Base-by-base conservation (phyloP, 2,888 invertebrate species). In the Pollenia angustigena region DNA sequence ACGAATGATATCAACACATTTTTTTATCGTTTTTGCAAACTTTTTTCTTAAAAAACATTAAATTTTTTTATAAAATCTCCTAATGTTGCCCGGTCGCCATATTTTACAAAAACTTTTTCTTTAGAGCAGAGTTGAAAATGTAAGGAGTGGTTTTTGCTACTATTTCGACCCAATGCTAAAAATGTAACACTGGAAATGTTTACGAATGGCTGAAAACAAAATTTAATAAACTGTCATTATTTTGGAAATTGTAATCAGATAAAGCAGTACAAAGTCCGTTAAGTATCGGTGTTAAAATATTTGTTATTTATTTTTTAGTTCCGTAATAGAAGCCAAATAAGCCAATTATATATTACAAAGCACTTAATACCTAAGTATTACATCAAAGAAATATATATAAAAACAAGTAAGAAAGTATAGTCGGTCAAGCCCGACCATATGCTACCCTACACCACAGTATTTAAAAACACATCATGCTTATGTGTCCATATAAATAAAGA, bases 11-110 rank as follows among this genome's bases (percentile, higher is more conserved):
- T 83, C 84, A 84, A 87, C 80, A 87, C 84, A 87, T 87, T 87
- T 81, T 87, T 60, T 58, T 62, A 14, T 23, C 32, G 66, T 81
- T 85, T 82, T 75, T 58, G 16, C n/a, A 66, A 56, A 46, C 42
- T 85, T 85, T 80, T 76, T 79, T 76, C 74, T 75, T 79, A 71
- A 66, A 74, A 86, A 83, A 83, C 71, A 74, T 46, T 32, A 68
- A 79, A 64, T 16, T 50, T 66, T 66, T 64, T 68, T 48, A 68
- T n/a, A 82, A 82, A 81, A 64, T 76, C 40, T 68, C 12, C 16
- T 85, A 81, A 84, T 72, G 50, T 72, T 84, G 81, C 87, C 88
- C 88, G 88, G 87, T 87, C 89, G 89, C 89, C 89, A 89, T 89
- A 89, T 89, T 89, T 85, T 64, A 81, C 85, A 74, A 87, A 32